These are phyloP conservation scores for Elymnias hypermnestra DNA, from an alignment of 1,140 invertebrate genomes.

Conservation along the genomic window DNA sequence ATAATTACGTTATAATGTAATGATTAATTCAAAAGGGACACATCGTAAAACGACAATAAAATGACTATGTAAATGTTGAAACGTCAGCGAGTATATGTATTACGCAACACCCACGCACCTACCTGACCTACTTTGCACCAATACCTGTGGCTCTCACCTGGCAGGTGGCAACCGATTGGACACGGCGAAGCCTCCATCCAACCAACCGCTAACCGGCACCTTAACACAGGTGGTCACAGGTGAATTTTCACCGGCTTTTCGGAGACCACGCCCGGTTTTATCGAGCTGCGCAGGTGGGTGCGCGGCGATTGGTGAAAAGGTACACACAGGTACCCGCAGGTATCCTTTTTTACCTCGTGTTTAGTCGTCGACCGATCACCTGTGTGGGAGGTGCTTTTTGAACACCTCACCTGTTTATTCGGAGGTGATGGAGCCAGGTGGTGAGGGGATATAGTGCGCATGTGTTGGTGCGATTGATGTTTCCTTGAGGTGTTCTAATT, in stretches of 20 bases:
- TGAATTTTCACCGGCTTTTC: conserved; percentile 30
- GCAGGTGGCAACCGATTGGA: conserved; percentile 24
- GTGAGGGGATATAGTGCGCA: conserved; percentile 53
- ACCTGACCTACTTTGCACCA: conserved; percentile 40
- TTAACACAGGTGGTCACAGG: conserved; percentile 51
- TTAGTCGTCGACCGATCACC: conserved; percentile 17
- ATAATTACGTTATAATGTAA: too few relatives aligned
- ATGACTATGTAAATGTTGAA: too few relatives aligned
- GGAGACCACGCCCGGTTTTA: conserved; percentile 54
- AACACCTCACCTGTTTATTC: conserved; percentile 1
- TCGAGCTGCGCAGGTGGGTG: conserved; percentile 71
- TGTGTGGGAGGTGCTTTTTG: conserved; percentile 13
- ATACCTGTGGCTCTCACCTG: conserved; percentile 40
- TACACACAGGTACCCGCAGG: conserved; percentile 39
- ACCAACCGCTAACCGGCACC: conserved; percentile 42
- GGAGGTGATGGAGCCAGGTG: conserved; percentile 15
- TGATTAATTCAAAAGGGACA: too few relatives aligned
- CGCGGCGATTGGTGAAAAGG: conserved; percentile 65
- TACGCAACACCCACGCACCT: conserved; percentile 18
- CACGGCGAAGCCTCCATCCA: conserved; percentile 20
- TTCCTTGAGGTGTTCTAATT: conserved; percentile 71
- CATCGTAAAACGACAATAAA: too few relatives aligned
- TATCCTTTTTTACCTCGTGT: conserved; percentile 7
- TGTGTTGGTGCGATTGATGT: conserved; percentile 70
- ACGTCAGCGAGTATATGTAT: too few relatives aligned